Base-by-base conservation (phyloP, 1,140 invertebrate genomes). In the Periplaneta americana region DNA sequence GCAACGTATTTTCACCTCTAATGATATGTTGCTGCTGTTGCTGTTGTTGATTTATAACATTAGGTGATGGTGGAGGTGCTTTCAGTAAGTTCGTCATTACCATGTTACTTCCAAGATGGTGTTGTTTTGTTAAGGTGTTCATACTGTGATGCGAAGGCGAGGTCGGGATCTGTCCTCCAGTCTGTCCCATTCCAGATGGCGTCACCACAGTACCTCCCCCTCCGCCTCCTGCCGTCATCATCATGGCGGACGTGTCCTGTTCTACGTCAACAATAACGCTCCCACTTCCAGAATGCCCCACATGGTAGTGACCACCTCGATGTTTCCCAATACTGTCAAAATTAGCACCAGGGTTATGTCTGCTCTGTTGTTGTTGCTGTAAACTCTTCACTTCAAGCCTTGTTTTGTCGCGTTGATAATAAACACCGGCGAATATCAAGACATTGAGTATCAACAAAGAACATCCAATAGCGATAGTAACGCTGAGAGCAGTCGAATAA, bases 391-490 rank as follows among this genome's bases (percentile, higher is more conserved):
- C 94, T 88, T 96, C 94, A 81, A 95, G 90, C 81, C 93, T 88
- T 13, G 94, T 94, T 86, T 96, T 95, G 86, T 97, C 95, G 57
- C 95, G 88, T 85, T 96, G 96, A 88, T 97, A 97, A 87, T 96
- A 97, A 3, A 97, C 94, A 2, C 91, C 95, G 66, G 95, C 95
- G 84, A 97, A 97, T 83, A 97, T 96, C 8, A 97, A 90, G 13
- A 97, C 93, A 86, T 97, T 97, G 13, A 97, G 88, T 77, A 97
- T 94, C 18, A 97, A 89, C 28, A 98, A 88, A 0, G 94, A 95
- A 85, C 96, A 97, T 2, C 96, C 96, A 35, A 98, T 95, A 2
- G 95, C 95, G 82, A 98, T 96, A 5, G 96, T 97, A 9, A 97
- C 93, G 85, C 94, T 95, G 4, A 97, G 87, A 5, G 95, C 95